Conservation (phyloP, 1,140 invertebrate species). For the Rhyacophila brunnea region DNA sequence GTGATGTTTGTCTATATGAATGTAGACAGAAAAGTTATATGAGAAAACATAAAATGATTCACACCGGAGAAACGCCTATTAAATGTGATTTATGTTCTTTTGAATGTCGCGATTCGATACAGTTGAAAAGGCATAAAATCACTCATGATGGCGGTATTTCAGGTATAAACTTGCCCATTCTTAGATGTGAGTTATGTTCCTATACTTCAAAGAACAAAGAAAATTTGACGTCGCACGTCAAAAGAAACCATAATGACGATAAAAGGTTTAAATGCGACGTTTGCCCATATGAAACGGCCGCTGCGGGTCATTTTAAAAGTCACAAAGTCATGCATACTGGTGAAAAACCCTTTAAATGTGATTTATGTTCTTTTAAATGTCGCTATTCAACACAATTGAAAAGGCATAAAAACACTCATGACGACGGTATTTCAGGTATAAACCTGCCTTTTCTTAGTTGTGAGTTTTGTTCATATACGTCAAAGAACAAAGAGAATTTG, state of each 20-base stretch:
- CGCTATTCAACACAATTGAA: not conserved
- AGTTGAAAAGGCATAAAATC: not conserved
- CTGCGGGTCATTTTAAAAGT: not conserved
- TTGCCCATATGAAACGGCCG: not conserved
- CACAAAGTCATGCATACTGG: not conserved
- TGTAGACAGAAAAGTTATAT: not conserved
- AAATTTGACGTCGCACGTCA: no score
- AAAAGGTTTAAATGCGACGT: not conserved
- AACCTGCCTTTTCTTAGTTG: no score
- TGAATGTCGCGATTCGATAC: not conserved
- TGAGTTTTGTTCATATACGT: no score
- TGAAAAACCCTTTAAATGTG: not conserved
- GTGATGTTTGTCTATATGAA: not conserved
- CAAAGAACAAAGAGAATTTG: no score
- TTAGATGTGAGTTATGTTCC: no score
- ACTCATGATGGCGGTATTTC: no score
- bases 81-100: not conserved
- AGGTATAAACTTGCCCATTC: no score
- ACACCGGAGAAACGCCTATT: not conserved
- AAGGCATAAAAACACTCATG: not conserved
- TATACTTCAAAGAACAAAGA: no score
- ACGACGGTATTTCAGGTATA: no score
- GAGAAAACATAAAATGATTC: not conserved
- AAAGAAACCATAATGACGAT: no score
- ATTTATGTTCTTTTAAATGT: not conserved